Base-by-base conservation (phyloP, 53 echinoderm and acorn worm genomes). In the Paelopatides confundens region DNA sequence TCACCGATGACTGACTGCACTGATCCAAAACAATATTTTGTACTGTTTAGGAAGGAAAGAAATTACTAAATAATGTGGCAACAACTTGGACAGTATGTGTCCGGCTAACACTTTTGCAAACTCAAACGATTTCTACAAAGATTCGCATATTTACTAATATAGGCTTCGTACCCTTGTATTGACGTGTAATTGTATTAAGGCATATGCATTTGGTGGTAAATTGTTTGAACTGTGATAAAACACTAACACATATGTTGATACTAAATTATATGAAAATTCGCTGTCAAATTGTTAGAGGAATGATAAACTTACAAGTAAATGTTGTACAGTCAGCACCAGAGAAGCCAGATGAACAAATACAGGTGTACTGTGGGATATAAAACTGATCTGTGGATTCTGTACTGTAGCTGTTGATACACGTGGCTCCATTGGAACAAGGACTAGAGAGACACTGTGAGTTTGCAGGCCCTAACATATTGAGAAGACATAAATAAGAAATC, bases 341-440 rank as follows among this genome's bases (percentile, higher is more conserved):
- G 85, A 88, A 95, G 30, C 93, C 98, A 12, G 66, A 31, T 1
- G 86, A 63, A 62, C 98, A 97, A 35, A 95, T 54, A 33, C 98
- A 97, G 9, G 94, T 90, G 87, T 97, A 97, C 68, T 97, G 91
- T 26, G 90, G 86, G 40, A 46, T 70, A 77, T 90, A 92, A 23
- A 69, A 33, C 11, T 64, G n/a, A 28, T 1, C 32, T 35, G 52
- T 47, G 13, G 38, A 77, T 24, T 67, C 86, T 6, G 77, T 86
- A 38, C 85, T 82, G 85, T 86, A 93, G 49, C 93, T 93, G 89
- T 96, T 96, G 65, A 74, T 35, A 48, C 98, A 97, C 31, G 88
- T 87, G 1, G 88, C 98, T 52, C 93, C 93, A 82, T 97, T 97
- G 77, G 37, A 8, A 35, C 98, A 97, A 15, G 95, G 94, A 27